Percentiles rank a stretch among this genome's conserved stretches.
These are phyloP conservation scores for Oreonectes daqikongensis DNA, from an alignment of 2,797 vertebrate genomes.

Conservation along the genomic window DNA sequence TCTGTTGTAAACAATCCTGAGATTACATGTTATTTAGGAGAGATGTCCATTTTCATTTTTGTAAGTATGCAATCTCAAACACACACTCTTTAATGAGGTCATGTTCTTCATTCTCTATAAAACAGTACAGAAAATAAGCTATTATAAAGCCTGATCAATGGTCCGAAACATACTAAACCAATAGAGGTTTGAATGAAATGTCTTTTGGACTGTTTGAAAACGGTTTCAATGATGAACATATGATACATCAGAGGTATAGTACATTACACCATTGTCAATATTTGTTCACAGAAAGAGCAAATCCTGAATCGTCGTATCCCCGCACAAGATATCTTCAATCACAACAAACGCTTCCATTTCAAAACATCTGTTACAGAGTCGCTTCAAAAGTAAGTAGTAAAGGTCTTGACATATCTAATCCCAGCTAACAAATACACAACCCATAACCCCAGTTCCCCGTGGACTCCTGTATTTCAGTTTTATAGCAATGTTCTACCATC, in stretches of 20 bases:
- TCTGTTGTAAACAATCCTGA: too few relatives aligned
- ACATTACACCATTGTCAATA: background rate
- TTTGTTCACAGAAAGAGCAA: background rate
- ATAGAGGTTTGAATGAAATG: constrained; percentile 10
- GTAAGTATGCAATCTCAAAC: background rate
- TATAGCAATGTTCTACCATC: background rate
- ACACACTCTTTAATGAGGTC: background rate
- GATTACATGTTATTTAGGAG: too few relatives aligned
- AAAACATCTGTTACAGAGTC: background rate
- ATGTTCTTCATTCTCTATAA: background rate
- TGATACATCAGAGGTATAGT: background rate
- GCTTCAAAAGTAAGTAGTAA: constrained; percentile 12
- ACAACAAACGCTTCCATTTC: background rate
- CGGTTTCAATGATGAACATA: background rate
- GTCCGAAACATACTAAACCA: constrained; percentile 14
- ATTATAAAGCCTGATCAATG: constrained; percentile 1
- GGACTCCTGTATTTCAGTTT: constrained; percentile 22
- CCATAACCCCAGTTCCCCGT: background rate
- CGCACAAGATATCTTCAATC: background rate
- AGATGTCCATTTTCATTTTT: too few relatives aligned
- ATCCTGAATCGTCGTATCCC: background rate
- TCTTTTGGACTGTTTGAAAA: background rate
- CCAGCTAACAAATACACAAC: constrained; percentile 29
- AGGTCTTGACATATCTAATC: constrained; percentile 18
- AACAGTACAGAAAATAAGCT: background rate